phyloP scores from a whole-genome alignment of 1,140 invertebrate genomes.

The Melitaea cinxia region DNA sequence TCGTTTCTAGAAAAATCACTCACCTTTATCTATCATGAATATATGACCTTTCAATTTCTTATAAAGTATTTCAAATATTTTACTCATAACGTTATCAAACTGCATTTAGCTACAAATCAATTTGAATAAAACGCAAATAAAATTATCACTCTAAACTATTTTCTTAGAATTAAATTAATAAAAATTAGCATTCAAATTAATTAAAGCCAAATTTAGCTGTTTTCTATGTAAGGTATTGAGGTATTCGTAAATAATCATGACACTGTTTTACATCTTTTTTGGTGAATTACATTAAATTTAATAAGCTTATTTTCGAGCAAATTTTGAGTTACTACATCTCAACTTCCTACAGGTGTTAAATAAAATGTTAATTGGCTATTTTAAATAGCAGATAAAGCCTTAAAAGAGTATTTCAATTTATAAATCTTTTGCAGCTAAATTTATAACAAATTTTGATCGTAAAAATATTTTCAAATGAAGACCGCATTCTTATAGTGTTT shows the following conservation, averaged over 20 bases:
- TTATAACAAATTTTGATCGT: background rate
- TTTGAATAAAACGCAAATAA: no score
- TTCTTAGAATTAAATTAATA: background rate
- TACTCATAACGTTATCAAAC: no score
- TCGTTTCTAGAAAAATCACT: no score
- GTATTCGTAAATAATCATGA: background rate
- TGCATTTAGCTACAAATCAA: no score
- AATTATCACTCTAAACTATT: background rate
- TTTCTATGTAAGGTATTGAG: background rate
- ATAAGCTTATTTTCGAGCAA: background rate
- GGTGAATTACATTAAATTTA: slow-evolving; percentile 1
- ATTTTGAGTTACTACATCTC: slow-evolving; percentile 3
- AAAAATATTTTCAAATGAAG: background rate
- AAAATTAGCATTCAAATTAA: slow-evolving; percentile 7
- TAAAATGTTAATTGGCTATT: background rate
- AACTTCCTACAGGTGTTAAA: background rate
- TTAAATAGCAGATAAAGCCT: background rate
- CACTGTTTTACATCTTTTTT: background rate
- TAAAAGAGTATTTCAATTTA: background rate
- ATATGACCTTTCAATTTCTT: no score
- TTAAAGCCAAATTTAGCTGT: background rate
- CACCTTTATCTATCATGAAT: no score
- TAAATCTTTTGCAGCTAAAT: background rate
- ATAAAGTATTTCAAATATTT: no score
- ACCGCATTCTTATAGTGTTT: background rate